These are phyloP conservation scores for Cyphomyrus discorhynchus DNA, from an alignment of 2,113 vertebrate species.

Conservation along the genomic window DNA sequence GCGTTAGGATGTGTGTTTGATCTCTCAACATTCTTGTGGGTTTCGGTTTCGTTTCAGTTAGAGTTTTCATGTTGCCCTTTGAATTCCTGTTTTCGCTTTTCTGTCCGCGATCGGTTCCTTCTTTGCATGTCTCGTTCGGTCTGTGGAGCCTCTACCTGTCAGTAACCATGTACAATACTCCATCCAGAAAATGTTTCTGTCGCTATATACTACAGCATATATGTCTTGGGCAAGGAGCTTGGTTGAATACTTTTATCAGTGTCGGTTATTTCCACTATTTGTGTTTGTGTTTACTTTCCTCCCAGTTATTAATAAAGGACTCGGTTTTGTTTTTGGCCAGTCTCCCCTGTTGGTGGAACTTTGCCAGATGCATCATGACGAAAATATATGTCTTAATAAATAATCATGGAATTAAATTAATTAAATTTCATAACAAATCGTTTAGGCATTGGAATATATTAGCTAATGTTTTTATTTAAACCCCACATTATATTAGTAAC, in stretches of 20 bases:
- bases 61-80: neutral
- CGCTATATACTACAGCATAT: neutral
- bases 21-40: neutral
- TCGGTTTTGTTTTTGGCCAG: neutral
- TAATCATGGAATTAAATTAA: neutral
- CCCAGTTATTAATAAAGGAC: neutral
- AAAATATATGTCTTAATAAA: neutral
- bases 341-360: neutral
- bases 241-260: neutral
- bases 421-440: neutral
- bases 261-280: neutral
- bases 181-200: neutral
- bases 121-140: neutral
- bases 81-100: neutral
- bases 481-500: neutral
- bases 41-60: neutral
- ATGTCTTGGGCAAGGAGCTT: neutral
- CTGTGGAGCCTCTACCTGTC: neutral
- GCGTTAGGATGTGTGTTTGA: neutral
- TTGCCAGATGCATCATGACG: neutral
- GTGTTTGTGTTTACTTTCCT: neutral
- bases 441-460: neutral
- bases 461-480: neutral
- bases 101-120: neutral
- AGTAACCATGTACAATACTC: neutral